Conservation (phyloP, 2,888 invertebrate genomes). For the Smittia aterrima region DNA sequence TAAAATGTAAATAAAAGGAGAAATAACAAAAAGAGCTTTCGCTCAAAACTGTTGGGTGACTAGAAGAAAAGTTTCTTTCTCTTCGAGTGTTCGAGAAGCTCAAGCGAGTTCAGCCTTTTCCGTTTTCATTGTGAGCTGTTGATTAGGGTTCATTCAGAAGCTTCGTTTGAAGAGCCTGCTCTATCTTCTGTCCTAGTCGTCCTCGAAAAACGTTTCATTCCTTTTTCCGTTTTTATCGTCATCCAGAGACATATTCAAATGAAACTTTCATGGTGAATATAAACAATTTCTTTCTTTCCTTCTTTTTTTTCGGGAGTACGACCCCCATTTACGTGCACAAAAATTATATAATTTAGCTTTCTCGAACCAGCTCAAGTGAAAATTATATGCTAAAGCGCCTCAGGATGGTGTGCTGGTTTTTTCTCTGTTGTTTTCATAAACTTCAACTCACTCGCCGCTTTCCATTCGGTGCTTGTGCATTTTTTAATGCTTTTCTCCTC, state of each 20-base stretch:
- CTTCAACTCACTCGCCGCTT: background rate
- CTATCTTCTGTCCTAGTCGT: too few relatives aligned
- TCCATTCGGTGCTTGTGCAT: slow-evolving; percentile 29
- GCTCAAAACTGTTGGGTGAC: background rate
- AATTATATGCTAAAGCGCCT: slow-evolving; percentile 35
- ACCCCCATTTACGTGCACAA: slow-evolving; percentile 16
- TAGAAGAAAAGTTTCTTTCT: background rate
- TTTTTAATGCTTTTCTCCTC: slow-evolving; percentile 23
- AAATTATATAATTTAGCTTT: background rate
- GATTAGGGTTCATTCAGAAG: too few relatives aligned
- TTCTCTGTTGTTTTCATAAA: slow-evolving; percentile 20
- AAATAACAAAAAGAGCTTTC: slow-evolving; percentile 23
- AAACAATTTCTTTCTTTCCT: too few relatives aligned
- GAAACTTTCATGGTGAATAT: slow-evolving; percentile 20
- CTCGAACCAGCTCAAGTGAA: slow-evolving; percentile 22
- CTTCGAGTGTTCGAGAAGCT: too few relatives aligned
- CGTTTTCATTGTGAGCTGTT: too few relatives aligned
- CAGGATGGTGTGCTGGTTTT: slow-evolving; percentile 18
- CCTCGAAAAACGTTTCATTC: slow-evolving; percentile 5
- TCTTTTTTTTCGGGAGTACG: slow-evolving; percentile 8
- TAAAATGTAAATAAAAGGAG: slow-evolving; percentile 28
- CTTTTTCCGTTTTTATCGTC: slow-evolving; percentile 21
- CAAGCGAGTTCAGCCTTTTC: too few relatives aligned
- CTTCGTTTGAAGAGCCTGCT: too few relatives aligned
- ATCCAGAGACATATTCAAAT: slow-evolving; percentile 26